Base-by-base conservation (phyloP, 2,113 vertebrate genomes). In the Hucho hucho region DNA sequence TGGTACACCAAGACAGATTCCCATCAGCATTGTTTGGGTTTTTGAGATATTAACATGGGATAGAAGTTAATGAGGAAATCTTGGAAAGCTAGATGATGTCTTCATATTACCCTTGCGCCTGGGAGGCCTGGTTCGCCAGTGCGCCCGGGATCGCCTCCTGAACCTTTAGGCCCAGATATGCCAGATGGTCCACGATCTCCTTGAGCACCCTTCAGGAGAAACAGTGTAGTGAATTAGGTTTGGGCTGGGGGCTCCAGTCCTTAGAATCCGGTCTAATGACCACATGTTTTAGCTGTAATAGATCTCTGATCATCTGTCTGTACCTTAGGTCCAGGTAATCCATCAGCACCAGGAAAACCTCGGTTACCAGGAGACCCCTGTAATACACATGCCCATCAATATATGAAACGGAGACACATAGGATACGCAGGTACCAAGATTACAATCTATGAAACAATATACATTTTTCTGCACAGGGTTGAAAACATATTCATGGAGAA, bases 331-430 rank as follows among this genome's bases (percentile, higher is more conserved):
- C 98, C 98, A 74, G 95, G 95, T 79, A 99, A 91, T 37, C 98
- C 97, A 90, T 99, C 98, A 82, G 97, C 97, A 81, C 98, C 98
- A 71, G 97, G 97, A 87, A 99, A 99, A 46, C 98, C 98, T 88
- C 97, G 94, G 88, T 99, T 99, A 64, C 98, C 98, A 68, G 98
- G 96, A 91, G 95, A 64, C 82, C 98, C 98, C 98, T 99, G 66
- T 78, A 80, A 87, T 70, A 78, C 43, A 79, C 14, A 69, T 58
- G 28, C 22, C 22, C 59, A 70, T 24, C 43, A 4, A n/a, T 32
- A 26, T 14, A 72, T 59, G 3, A 29, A 32, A 72, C 0, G 14
- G 4, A 53, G 16, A 18, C 4, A 18, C 49, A 53, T 18, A 4
- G 16, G 11, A 43, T 53, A 18, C 59, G 9, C 37, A 43, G 37